Evolutionary conservation across 2,888 invertebrate genomes (phyloP), one percentile per base, ranked within the genome.

Genomic region (Desoria tigrina): DNA sequence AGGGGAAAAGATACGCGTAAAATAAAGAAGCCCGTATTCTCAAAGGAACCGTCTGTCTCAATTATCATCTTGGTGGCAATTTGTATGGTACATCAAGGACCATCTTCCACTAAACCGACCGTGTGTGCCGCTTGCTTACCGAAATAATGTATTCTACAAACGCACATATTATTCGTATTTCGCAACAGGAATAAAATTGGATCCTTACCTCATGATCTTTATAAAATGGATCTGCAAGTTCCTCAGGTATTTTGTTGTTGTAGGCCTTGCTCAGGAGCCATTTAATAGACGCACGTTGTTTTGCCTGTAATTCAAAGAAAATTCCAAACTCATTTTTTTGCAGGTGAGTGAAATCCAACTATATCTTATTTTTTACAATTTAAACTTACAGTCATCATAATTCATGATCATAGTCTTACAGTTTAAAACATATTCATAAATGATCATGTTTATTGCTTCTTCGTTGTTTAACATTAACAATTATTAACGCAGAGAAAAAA

Each of bases 181-280:
- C 14, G 26, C 26, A 24, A 7, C 7, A 9, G 7, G 3, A 51
- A 51, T 24, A 51, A 51, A 16, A 21, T 23, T 51, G 14, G 14
- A 21, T 9, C 24, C 21, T 83, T 80, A 91, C 94, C 87, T 94
- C 94, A 83, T 92, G 90, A 84, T 94, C 94, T 80, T 90, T 87
- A 82, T 95, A 96, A 83, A 94, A 95, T 68, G 95, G 95, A 81
- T 95, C 94, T 80, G 87, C 87, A 74, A 95, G 86, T 82, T 95
- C 94, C 79, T 92, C 90, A 77, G 95, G 95, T 81, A 90, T 91
- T 84, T 88, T 79, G 84, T 94, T 93, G 85, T 94, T 93, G 85
- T 91, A 95, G 73, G 95, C 94, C 85, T 96, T 96, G 78, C 92
- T 90, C 77, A 96, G 85, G 78, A 97, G 88, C 96, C 96, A 97